Conservation (phyloP, 2,797 vertebrate species). For the Phalloptychus januarius region DNA sequence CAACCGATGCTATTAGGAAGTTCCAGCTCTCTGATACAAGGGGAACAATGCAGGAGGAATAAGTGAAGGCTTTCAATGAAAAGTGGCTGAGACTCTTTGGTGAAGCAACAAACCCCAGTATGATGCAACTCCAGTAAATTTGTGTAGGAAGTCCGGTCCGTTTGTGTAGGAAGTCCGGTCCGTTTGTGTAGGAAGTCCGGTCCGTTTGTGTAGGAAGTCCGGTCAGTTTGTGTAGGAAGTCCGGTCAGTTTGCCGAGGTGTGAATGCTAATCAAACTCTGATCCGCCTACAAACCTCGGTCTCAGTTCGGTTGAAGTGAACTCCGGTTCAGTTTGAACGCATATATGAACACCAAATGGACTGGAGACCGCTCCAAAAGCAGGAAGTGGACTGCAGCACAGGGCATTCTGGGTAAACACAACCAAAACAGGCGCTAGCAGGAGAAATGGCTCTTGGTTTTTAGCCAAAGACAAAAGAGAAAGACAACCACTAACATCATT, state of each 20-base stretch:
- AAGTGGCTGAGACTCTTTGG: background rate
- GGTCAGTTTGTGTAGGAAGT: too few relatives aligned
- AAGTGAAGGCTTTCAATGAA: background rate
- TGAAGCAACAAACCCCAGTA: background rate
- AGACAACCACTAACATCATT: too few relatives aligned
- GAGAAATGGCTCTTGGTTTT: too few relatives aligned
- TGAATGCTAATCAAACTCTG: background rate
- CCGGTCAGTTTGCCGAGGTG: too few relatives aligned
- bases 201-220: too few relatives aligned
- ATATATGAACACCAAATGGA: background rate
- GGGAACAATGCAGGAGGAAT: background rate
- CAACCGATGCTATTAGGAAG: conserved; percentile 39
- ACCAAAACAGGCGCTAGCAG: too few relatives aligned
- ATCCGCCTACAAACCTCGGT: background rate
- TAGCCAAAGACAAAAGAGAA: too few relatives aligned
- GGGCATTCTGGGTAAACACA: background rate
- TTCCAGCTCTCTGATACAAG: conserved; percentile 30
- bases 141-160: too few relatives aligned
- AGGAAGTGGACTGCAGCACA: background rate
- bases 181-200: background rate
- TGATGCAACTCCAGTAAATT: too few relatives aligned
- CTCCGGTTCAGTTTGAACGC: background rate
- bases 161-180: background rate
- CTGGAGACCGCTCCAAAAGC: background rate
- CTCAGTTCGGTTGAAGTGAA: background rate